phyloP scores from a whole-genome alignment of 2,888 invertebrate genomes.

The Drosophila lutescens region DNA sequence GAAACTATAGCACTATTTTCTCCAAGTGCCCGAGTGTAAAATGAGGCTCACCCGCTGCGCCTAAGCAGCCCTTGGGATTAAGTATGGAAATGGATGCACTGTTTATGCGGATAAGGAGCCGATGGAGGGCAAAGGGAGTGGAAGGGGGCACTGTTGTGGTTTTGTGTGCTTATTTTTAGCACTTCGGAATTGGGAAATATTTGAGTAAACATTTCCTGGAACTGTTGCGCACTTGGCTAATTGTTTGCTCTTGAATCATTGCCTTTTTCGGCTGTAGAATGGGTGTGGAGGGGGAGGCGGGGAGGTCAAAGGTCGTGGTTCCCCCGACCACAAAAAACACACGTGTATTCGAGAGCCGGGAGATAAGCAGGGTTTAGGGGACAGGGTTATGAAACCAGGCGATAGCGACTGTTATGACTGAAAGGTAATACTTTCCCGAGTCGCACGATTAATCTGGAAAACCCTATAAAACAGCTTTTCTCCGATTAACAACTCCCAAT shows the following conservation, averaged over 20 bases:
- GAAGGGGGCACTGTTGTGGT: slow-evolving; percentile 12
- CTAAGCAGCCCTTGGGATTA: slow-evolving; percentile 13
- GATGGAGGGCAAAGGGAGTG: neutral
- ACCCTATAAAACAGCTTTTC: slow-evolving; percentile 1
- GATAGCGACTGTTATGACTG: neutral
- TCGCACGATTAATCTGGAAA: neutral
- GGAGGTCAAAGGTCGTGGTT: slow-evolving; percentile 30
- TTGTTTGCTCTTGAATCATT: slow-evolving; percentile 40
- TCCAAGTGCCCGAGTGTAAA: neutral
- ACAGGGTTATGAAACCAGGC: slow-evolving; percentile 24
- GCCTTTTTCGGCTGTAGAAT: slow-evolving; percentile 4
- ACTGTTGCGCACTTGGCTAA: slow-evolving; percentile 39
- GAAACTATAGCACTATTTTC: neutral
- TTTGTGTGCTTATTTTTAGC: slow-evolving; percentile 36
- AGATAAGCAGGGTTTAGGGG: slow-evolving; percentile 10
- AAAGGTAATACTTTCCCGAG: neutral
- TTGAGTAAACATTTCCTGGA: slow-evolving; percentile 33
- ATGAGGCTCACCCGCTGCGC: slow-evolving; percentile 11
- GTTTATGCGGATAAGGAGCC: slow-evolving; percentile 29
- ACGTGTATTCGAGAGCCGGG: slow-evolving; percentile 28
- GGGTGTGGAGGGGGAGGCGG: neutral
- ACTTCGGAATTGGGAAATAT: slow-evolving; percentile 27
- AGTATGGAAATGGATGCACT: slow-evolving; percentile 39
- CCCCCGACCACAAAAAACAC: slow-evolving; percentile 9
- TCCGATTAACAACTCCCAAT: slow-evolving; percentile 3